phyloP scores from a whole-genome alignment of 2,113 vertebrate species.

The Urocynchramus pylzowi region DNA sequence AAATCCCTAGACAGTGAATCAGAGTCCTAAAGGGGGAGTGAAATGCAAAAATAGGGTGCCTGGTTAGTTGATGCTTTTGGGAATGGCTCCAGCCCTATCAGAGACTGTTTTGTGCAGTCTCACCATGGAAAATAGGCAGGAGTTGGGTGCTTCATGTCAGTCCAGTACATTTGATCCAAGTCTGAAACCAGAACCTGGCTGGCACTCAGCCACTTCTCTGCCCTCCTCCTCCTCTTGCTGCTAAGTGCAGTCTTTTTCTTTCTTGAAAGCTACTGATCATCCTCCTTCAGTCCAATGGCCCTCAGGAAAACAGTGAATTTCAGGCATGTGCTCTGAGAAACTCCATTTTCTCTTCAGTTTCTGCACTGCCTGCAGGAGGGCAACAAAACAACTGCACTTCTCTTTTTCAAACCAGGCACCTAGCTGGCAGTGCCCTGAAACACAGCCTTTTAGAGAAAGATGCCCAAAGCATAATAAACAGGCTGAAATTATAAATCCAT shows the following conservation, averaged over 20 bases:
- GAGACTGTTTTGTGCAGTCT: neutral
- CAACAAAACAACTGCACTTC: neutral
- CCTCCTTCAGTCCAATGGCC: neutral
- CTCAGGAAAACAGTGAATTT: neutral
- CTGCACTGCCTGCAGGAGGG: neutral
- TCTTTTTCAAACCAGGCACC: neutral
- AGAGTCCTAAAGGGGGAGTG: neutral
- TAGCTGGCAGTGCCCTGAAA: neutral
- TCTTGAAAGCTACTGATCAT: neutral
- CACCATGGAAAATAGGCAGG: neutral
- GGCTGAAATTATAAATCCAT: neutral
- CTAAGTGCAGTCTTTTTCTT: neutral
- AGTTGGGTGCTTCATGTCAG: neutral
- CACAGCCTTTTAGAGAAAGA: neutral
- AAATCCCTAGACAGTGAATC: neutral
- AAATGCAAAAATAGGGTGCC: neutral
- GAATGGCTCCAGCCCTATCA: neutral
- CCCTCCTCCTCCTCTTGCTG: neutral
- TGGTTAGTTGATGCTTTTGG: neutral
- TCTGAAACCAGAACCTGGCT: neutral
- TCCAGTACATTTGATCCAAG: neutral
- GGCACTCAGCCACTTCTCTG: neutral
- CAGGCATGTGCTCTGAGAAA: neutral
- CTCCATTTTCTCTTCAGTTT: neutral
- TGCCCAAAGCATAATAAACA: neutral